Conservation (phyloP, 2,113 vertebrate genomes). For the Mustela nigripes region DNA sequence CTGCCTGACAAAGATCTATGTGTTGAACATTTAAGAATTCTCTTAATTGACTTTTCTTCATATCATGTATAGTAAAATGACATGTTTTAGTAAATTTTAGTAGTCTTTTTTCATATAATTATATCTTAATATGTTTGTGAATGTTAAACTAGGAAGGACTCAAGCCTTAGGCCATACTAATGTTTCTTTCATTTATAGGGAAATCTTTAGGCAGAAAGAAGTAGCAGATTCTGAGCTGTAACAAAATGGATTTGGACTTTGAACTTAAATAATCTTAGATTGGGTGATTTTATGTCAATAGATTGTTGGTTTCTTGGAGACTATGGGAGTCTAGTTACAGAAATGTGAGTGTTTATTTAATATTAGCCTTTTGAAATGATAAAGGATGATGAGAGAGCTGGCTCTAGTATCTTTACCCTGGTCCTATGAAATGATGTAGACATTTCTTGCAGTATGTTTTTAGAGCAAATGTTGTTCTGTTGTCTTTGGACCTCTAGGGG, state of each 20-base stretch:
- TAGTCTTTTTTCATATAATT: background rate
- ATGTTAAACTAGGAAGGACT: background rate
- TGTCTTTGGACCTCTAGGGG: background rate
- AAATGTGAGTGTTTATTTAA: conserved; percentile 45
- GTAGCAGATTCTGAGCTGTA: conserved; percentile 50
- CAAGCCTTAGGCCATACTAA: background rate
- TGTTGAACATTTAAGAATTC: conserved; percentile 32
- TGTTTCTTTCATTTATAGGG: conserved; percentile 1
- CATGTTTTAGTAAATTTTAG: conserved; percentile 34
- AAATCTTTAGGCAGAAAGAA: conserved; percentile 38
- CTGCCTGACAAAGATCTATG: background rate
- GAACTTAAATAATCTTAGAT: background rate
- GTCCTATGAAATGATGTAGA: background rate
- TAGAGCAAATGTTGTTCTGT: background rate
- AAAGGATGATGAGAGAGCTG: background rate
- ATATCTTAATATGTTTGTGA: background rate
- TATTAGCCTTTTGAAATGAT: conserved; percentile 9
- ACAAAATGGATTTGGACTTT: background rate
- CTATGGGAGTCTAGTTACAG: conserved; percentile 7
- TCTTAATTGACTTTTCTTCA: background rate
- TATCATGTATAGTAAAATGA: background rate
- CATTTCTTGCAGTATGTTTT: conserved; percentile 26
- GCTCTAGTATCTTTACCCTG: background rate
- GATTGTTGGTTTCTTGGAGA: conserved; percentile 40
- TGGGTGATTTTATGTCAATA: background rate